Percentiles rank a stretch among this genome's conserved stretches.
phyloP scores from a whole-genome alignment of 2,113 vertebrate species.

The Oreochromis tanganicae region DNA sequence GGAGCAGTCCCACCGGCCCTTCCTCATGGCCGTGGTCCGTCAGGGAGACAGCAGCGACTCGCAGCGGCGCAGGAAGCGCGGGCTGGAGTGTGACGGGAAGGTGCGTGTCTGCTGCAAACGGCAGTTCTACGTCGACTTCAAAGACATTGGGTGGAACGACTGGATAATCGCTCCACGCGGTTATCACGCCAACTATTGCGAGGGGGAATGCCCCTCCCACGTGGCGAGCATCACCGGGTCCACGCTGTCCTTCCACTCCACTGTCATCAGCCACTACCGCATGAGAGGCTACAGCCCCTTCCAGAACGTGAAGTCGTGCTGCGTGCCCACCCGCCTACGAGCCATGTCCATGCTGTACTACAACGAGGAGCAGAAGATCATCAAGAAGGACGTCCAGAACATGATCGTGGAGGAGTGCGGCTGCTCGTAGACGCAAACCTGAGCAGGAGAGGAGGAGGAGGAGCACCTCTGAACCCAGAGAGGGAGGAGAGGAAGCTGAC shows the following conservation, averaged over 20 bases:
- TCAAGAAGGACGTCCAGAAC: constrained; percentile 98
- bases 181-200: constrained; percentile 97
- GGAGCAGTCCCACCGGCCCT: constrained; percentile 91
- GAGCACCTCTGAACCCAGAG: background rate
- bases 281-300: constrained; percentile 92
- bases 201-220: constrained; percentile 94
- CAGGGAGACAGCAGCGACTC: constrained; percentile 78
- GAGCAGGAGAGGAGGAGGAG: background rate
- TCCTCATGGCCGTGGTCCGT: constrained; percentile 90
- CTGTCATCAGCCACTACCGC: constrained; percentile 97
- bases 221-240: constrained; percentile 90
- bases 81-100: constrained; percentile 95
- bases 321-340: constrained; percentile 93
- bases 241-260: constrained; percentile 92
- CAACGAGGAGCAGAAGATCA: constrained; percentile 95
- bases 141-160: constrained; percentile 98
- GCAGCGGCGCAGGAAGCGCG: constrained; percentile 80
- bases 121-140: constrained; percentile 96
- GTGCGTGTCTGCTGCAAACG: constrained; percentile 96
- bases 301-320: constrained; percentile 91
- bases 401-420: constrained; percentile 99
- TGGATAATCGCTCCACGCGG: constrained; percentile 97
- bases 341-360: constrained; percentile 99
- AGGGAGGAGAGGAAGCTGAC: background rate
- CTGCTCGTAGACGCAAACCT: constrained; percentile 79